Percentiles rank a stretch among this genome's conserved stretches.
phyloP scores from a whole-genome alignment of 2,113 vertebrate species.

The Pan paniscus region DNA sequence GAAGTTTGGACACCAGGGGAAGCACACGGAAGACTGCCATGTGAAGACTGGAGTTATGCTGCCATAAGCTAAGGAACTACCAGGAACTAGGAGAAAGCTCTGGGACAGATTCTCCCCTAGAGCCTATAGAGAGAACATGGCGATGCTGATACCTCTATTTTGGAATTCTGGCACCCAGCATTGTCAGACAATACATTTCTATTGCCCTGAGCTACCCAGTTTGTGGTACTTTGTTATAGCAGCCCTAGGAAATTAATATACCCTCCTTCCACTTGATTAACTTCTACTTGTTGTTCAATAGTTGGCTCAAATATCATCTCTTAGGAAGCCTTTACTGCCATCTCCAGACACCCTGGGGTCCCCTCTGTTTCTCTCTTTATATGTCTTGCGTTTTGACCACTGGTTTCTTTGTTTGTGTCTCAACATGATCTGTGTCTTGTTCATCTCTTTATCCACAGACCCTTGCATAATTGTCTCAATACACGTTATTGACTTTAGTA shows the following conservation, averaged over 20 bases:
- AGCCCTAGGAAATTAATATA: not conserved
- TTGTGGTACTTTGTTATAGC: not conserved
- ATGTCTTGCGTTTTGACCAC: not conserved
- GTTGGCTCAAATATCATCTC: not conserved
- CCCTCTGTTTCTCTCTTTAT: not conserved
- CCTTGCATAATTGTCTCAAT: not conserved
- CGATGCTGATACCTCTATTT: not conserved
- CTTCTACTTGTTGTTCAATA: not conserved
- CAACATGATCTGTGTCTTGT: not conserved
- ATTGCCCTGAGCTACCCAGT: not conserved
- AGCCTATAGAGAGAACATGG: not conserved
- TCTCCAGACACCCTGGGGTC: not conserved
- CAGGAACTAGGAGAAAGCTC: not conserved
- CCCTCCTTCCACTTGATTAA: not conserved
- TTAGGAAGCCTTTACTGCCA: not conserved
- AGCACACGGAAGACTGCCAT: rapidly evolving
- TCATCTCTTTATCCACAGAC: not conserved
- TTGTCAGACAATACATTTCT: not conserved
- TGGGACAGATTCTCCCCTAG: rapidly evolving
- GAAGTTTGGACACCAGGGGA: not conserved
- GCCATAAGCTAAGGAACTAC: not conserved
- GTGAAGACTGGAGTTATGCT: not conserved
- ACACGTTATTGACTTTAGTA: not conserved
- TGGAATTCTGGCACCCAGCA: not conserved
- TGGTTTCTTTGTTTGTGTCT: not conserved